Percentiles rank a stretch among this genome's conserved stretches.
phyloP scores from a whole-genome alignment of 2,888 invertebrate genomes.

The Oscheius myriophilus region DNA sequence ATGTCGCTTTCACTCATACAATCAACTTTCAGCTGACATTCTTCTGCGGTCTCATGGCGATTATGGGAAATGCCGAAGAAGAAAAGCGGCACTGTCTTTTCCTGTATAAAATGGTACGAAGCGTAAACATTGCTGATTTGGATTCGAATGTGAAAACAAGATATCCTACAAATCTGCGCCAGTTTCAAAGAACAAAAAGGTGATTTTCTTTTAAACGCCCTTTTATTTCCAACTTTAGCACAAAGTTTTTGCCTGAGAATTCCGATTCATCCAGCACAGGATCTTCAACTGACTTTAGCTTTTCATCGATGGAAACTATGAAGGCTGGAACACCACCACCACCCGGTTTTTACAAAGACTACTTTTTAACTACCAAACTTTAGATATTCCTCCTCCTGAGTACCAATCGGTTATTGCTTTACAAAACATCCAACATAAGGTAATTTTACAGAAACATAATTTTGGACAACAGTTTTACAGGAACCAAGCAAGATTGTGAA shows the following conservation, averaged over 20 bases:
- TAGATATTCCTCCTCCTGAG: slow-evolving; percentile 15
- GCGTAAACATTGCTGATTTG: slow-evolving; percentile 41
- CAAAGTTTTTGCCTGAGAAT: slow-evolving; percentile 12
- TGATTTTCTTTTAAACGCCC: not conserved
- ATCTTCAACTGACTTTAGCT: slow-evolving; percentile 37
- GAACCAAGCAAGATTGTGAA: slow-evolving; percentile 41
- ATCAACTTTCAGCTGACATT: slow-evolving; percentile 78
- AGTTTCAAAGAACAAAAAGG: slow-evolving; percentile 42
- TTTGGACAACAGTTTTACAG: slow-evolving; percentile 2
- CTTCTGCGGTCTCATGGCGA: slow-evolving; percentile 88
- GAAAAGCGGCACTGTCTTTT: slow-evolving; percentile 83
- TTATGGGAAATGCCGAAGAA: slow-evolving; percentile 88
- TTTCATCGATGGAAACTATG: slow-evolving; percentile 40
- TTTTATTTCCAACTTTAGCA: not conserved
- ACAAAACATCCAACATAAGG: slow-evolving; percentile 13
- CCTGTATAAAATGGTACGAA: slow-evolving; percentile 48
- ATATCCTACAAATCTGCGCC: slow-evolving; percentile 40
- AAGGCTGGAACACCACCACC: slow-evolving; percentile 20
- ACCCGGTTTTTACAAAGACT: not conserved
- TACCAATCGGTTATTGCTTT: slow-evolving; percentile 24
- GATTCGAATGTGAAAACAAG: slow-evolving; percentile 17
- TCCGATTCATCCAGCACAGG: slow-evolving; percentile 27
- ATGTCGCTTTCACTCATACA: slow-evolving; percentile 1
- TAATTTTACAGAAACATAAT: not conserved
- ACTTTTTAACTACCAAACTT: not conserved